Percentiles rank a stretch among this genome's conserved stretches.
These are phyloP conservation scores for Drosophila lutescens DNA, from an alignment of 2,888 invertebrate genomes.

Conservation along the genomic window DNA sequence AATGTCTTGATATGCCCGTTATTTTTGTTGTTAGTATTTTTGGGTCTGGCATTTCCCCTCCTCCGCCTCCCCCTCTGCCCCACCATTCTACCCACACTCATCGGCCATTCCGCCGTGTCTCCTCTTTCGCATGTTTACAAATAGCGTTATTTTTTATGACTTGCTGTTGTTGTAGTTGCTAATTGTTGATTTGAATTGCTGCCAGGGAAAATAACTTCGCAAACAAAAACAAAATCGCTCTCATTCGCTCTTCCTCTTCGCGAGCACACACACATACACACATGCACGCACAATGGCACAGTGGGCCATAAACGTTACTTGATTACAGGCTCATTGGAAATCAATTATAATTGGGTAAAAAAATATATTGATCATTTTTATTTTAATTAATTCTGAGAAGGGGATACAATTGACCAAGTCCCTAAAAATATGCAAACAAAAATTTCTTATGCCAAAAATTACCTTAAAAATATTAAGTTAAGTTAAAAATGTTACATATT, in stretches of 20 bases:
- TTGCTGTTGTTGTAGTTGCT: conserved; percentile 32
- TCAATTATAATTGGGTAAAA: no score
- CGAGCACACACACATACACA: background rate
- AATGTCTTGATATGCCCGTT: conserved; percentile 64
- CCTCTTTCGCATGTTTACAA: conserved; percentile 45
- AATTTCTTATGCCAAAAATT: background rate
- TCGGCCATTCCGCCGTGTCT: conserved; percentile 22
- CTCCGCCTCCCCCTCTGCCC: background rate
- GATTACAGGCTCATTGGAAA: background rate
- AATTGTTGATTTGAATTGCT: conserved; percentile 38
- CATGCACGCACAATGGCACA: conserved; percentile 8
- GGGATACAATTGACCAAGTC: background rate
- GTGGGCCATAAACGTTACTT: background rate
- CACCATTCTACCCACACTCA: background rate
- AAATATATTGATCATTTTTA: no score
- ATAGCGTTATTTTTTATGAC: conserved; percentile 40
- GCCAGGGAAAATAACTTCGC: conserved; percentile 26
- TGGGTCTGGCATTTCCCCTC: conserved; percentile 22
- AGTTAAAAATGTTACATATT: no score
- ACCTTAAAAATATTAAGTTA: no score
- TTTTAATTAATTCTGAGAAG: background rate
- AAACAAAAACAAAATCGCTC: conserved; percentile 29
- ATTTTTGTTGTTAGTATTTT: conserved; percentile 23
- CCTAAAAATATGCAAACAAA: background rate
- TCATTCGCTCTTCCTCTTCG: conserved; percentile 4